Conservation (phyloP, 2,113 vertebrate genomes). For the Limnothrissa miodon region DNA sequence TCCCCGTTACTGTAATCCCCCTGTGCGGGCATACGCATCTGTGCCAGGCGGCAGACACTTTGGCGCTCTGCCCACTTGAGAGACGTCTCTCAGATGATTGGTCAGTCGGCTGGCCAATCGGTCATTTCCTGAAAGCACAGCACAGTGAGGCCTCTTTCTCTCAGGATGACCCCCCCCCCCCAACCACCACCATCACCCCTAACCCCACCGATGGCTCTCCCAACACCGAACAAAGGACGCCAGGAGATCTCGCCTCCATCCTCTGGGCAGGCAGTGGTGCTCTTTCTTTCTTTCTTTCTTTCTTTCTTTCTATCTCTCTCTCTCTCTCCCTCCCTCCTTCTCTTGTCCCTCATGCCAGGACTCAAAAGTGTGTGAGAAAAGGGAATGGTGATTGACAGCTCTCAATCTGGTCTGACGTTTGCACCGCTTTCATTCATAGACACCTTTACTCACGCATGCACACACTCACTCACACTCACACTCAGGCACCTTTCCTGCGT, state of each 20-base stretch:
- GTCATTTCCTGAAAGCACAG: neutral
- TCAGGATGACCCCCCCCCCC: neutral
- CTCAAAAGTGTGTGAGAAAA: slow-evolving; percentile 15
- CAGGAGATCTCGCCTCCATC: neutral
- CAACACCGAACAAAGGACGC: neutral
- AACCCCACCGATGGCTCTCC: neutral
- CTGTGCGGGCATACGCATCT: slow-evolving; percentile 50
- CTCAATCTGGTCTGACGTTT: neutral
- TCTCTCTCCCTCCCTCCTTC: slow-evolving; percentile 30
- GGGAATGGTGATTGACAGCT: slow-evolving; percentile 5
- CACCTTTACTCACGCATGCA: too few species aligned
- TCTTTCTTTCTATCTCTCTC: too few species aligned
- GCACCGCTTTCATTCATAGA: neutral
- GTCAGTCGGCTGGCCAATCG: neutral
- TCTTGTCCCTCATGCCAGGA: slow-evolving; percentile 39
- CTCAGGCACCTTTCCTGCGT: neutral
- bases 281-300: too few species aligned
- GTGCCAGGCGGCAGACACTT: neutral
- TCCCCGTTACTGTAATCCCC: slow-evolving; percentile 59
- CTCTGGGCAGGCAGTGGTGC: neutral
- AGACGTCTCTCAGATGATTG: neutral
- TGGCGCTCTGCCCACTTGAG: neutral
- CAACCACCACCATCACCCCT: too few species aligned
- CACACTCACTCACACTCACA: neutral
- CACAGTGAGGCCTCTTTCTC: neutral